phyloP scores from a whole-genome alignment of 2,113 vertebrate genomes.

The Paedocypris sp. region DNA sequence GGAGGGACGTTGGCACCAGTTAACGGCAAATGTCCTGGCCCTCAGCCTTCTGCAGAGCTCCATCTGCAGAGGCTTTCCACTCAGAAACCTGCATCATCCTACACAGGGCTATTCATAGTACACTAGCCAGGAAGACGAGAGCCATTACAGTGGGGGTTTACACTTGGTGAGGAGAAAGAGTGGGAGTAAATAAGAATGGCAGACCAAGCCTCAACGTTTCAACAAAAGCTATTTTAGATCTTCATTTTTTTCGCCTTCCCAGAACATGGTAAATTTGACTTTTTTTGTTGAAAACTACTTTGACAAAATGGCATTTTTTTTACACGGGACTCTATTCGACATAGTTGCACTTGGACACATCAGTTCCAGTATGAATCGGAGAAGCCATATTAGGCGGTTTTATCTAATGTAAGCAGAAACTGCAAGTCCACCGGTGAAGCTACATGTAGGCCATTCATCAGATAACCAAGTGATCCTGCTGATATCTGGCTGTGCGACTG shows the following conservation, averaged over 20 bases:
- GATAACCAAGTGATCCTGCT: not conserved
- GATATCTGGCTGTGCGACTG: not conserved
- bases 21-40: constrained; percentile 49
- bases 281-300: too few species aligned
- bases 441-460: not conserved
- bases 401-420: too few species aligned
- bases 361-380: too few species aligned
- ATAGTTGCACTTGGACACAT: too few species aligned
- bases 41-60: constrained; percentile 32
- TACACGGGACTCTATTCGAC: too few species aligned
- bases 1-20: constrained; percentile 42
- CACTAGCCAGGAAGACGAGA: constrained; percentile 32
- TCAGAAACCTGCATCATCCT: constrained; percentile 52
- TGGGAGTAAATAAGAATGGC: not conserved
- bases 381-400: too few species aligned
- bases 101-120: constrained; percentile 49
- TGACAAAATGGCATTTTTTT: too few species aligned
- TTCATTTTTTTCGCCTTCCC: too few species aligned
- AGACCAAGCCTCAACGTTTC: not conserved
- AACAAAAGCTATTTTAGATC: not conserved
- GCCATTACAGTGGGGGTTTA: constrained; percentile 30
- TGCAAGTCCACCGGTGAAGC: too few species aligned
- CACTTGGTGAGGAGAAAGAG: constrained; percentile 38
- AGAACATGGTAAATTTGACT: too few species aligned
- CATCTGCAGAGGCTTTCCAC: constrained; percentile 32